Base-by-base conservation (phyloP, 2,797 vertebrate species). In the Falco columbarius region DNA sequence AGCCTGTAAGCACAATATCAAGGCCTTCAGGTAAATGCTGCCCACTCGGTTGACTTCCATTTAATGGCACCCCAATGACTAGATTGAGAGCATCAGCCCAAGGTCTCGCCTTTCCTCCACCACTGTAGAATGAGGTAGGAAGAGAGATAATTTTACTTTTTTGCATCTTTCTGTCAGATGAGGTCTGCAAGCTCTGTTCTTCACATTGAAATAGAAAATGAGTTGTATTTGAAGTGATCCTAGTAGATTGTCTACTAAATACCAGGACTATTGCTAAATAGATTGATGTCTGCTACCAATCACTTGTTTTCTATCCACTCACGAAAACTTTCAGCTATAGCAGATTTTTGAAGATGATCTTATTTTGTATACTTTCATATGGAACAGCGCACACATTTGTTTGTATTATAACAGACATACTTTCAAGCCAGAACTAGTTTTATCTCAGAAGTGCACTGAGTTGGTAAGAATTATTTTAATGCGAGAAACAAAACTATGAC, bases 241-340 rank as follows among this genome's bases (percentile, higher is more conserved):
- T 58, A 70, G n/a, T 18, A 52, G 29, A 30, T 75, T 81, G 94
- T 67, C 56, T 61, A 55, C 46, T 82, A 77, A 95, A 74, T 89
- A 65, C 23, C 75, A 66, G 46, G 47, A 93, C 63, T 71, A 89
- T 49, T 95, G 83, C 56, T 95, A 68, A 97, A 93, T 2, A 90
- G 73, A 95, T 52, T 81, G 82, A 96, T 40, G 73, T n/a, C 59
- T 84, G 81, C 83, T 90, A 90, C 26, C 82, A 94, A 93, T 95
- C 70, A 77, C 56, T 95, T 93, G 62, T 77, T 96, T 97, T 95
- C 51, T 81, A 90, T 94, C 65, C 34, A 56, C 55, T 97, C 77
- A 86, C 66, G 44, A 91, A 97, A 96, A 76, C 52, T 94, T 95
- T 94, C 81, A 96, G 89, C 79, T 89, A 65, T 8, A 92, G 80